phyloP scores from a whole-genome alignment of 2,113 vertebrate species.

The Bombycilla garrulus region DNA sequence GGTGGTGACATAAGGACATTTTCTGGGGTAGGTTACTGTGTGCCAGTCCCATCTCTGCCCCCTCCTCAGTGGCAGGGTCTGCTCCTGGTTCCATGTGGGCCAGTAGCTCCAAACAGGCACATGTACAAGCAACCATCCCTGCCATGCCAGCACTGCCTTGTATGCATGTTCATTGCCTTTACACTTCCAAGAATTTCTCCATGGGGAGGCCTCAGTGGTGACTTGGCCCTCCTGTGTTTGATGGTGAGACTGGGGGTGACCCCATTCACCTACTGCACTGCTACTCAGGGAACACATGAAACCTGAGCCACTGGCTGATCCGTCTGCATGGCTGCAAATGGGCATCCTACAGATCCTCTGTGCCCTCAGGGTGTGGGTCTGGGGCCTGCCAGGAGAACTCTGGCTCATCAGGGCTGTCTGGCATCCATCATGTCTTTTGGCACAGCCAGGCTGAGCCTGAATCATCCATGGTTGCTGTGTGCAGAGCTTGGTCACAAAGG shows the following conservation, averaged over 20 bases:
- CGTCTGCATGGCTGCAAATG: background rate
- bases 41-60: background rate
- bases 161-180: background rate
- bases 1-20: background rate
- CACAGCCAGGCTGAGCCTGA: background rate
- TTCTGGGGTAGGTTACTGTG: background rate
- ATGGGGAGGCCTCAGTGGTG: background rate
- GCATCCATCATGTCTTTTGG: background rate
- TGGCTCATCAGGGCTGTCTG: background rate
- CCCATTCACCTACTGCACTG: background rate
- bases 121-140: background rate
- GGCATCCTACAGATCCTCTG: background rate
- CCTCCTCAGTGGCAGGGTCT: background rate
- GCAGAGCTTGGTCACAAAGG: background rate
- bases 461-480: accelerated
- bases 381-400: background rate
- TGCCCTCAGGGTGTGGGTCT: background rate
- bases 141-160: background rate
- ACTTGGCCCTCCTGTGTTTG: background rate
- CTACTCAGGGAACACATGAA: background rate
- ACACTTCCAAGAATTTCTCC: background rate
- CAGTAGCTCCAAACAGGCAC: background rate
- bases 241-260: background rate
- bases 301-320: accelerated
- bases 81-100: background rate